phyloP scores from a whole-genome alignment of 2,888 invertebrate genomes.

The Argynnis bischoffii region DNA sequence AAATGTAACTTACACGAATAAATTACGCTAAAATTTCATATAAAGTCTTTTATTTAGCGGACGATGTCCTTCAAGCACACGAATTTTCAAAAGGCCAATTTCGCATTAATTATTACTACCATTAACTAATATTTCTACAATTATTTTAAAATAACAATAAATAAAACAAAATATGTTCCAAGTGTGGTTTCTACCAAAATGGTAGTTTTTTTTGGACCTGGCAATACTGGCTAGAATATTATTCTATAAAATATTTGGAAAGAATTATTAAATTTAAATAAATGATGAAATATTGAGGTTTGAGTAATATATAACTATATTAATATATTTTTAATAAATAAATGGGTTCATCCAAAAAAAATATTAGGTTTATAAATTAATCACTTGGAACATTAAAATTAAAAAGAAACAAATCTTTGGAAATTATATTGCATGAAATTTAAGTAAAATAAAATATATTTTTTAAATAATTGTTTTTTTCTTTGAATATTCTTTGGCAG shows the following conservation, averaged over 20 bases:
- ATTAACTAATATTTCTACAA: conserved; percentile 43
- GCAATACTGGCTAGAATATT: conserved; percentile 8
- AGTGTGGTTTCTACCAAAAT: conserved; percentile 9
- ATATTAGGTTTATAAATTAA: background rate
- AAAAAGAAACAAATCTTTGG: conserved; percentile 55
- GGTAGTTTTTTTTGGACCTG: conserved; percentile 16
- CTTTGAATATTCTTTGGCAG: conserved; percentile 63
- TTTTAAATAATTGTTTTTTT: conserved; percentile 29
- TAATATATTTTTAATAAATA: no score
- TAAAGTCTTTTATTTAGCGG: conserved; percentile 77
- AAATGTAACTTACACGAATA: conserved; percentile 30
- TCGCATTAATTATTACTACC: conserved; percentile 42
- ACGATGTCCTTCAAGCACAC: conserved; percentile 77
- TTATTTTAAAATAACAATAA: conserved; percentile 42
- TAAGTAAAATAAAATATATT: conserved; percentile 39
- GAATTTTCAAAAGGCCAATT: conserved; percentile 73
- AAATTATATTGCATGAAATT: conserved; percentile 51
- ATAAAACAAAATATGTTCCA: conserved; percentile 41
- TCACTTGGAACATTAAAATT: conserved; percentile 14
- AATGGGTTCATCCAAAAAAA: background rate
- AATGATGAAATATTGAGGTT: no score
- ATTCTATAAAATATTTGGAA: no score
- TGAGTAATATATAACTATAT: no score
- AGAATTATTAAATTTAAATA: no score
- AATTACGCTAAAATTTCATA: conserved; percentile 65